A percentile compares a stretch with the other conserved stretches of the same genome.
These are phyloP conservation scores for Drosophila arawakana DNA, from an alignment of 1,140 invertebrate species.

Conservation along the genomic window DNA sequence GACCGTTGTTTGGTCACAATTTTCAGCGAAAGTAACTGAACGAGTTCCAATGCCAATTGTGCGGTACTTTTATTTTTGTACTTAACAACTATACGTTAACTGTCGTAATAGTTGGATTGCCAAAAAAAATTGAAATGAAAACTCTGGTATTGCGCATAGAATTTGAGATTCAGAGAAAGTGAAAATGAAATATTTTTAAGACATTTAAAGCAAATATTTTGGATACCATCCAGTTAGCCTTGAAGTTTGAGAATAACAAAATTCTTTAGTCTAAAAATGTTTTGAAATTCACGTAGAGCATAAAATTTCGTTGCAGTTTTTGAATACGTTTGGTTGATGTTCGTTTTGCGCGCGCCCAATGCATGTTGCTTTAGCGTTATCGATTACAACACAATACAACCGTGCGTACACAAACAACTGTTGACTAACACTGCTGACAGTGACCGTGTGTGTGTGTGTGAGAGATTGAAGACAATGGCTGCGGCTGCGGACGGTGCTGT, in stretches of 20 bases:
- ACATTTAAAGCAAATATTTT: not conserved
- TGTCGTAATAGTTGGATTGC: conserved; percentile 71
- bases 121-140: conserved; percentile 34
- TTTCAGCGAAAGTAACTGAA: conserved; percentile 83
- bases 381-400: conserved; percentile 62
- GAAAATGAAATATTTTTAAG: conserved; percentile 2
- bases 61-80: conserved; percentile 60
- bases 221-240: conserved; percentile 15
- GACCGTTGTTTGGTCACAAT: conserved; percentile 35
- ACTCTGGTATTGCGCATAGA: conserved; percentile 42
- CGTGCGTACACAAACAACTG: conserved; percentile 60
- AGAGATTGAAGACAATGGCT: conserved; percentile 84
- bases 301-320: conserved; percentile 76
- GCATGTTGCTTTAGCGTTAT: conserved; percentile 62
- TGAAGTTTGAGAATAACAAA: conserved; percentile 29
- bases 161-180: conserved; percentile 56
- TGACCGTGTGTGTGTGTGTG: conserved; percentile 49
- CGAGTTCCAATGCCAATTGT: conserved; percentile 73
- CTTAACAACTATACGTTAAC: conserved; percentile 54
- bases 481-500: conserved; percentile 83
- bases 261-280: conserved; percentile 73
- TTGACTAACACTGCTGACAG: conserved; percentile 69
- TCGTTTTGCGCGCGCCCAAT: conserved; percentile 63
- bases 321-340: conserved; percentile 75
- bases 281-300: conserved; percentile 79